Evolutionary conservation across 2,113 vertebrate species (phyloP).

Genomic region (Toxotes chatareus): DNA sequence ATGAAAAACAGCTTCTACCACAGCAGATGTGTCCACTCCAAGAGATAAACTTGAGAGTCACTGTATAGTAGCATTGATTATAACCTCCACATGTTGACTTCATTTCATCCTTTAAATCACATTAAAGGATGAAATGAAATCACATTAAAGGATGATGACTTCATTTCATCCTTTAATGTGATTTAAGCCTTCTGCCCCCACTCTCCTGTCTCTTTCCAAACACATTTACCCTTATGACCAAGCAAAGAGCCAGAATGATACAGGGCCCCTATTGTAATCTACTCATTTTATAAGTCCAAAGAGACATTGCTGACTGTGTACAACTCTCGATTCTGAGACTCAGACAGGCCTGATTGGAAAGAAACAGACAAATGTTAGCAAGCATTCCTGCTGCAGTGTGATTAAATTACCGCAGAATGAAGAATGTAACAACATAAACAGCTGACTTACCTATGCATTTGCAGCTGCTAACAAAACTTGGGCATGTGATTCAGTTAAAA

Average conservation of each 20-base stretch:
- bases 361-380: constrained; percentile 22
- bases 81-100: neutral
- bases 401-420: neutral
- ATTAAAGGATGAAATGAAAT: too few relatives aligned
- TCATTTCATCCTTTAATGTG: constrained; percentile 30
- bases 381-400: neutral
- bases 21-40: neutral
- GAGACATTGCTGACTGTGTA: constrained; percentile 10
- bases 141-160: too few relatives aligned
- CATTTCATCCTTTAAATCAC: constrained; percentile 32
- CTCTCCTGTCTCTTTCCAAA: neutral
- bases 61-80: neutral
- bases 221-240: constrained; percentile 22
- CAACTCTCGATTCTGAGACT: neutral
- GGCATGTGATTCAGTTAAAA: neutral
- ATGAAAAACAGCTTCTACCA: neutral
- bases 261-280: constrained; percentile 46
- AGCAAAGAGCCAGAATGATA: constrained; percentile 7
- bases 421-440: neutral
- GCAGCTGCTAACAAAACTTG: neutral
- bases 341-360: neutral
- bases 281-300: constrained; percentile 24
- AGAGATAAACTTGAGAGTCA: neutral
- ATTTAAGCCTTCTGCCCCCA: constrained; percentile 15
- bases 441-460: neutral